Conservation (phyloP, 2,113 vertebrate species). For the Seriola quinqueradiata region DNA sequence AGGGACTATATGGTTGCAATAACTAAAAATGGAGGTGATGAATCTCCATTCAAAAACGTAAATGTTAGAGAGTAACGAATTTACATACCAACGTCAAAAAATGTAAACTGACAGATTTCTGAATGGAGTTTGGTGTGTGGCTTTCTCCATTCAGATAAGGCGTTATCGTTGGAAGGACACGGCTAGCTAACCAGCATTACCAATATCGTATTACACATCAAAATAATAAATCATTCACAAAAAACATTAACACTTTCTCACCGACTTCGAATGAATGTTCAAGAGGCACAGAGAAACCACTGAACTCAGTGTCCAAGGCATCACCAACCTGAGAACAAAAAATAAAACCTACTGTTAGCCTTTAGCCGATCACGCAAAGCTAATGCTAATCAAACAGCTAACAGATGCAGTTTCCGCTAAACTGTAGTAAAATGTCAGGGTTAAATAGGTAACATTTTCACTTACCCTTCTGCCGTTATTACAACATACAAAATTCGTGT, state of each 20-base stretch:
- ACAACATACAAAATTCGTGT: conserved; percentile 51
- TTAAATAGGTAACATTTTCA: neutral
- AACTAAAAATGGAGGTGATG: no score
- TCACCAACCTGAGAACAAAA: conserved; percentile 82
- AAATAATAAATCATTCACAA: accelerated
- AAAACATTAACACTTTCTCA: conserved; percentile 70
- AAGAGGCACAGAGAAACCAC: conserved; percentile 86
- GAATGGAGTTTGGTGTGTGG: neutral
- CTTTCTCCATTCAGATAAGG: neutral
- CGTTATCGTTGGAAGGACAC: neutral
- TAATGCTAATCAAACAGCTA: conserved; percentile 50
- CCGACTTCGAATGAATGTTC: conserved; percentile 93
- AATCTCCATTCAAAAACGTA: no score
- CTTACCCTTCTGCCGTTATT: conserved; percentile 83
- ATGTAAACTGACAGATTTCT: neutral
- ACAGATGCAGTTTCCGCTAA: conserved; percentile 1
- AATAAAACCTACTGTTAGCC: conserved; percentile 19
- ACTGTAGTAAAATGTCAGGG: accelerated
- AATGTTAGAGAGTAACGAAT: no score
- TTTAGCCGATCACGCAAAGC: conserved; percentile 1
- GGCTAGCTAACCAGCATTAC: neutral
- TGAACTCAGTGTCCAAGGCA: conserved; percentile 83
- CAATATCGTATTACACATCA: neutral
- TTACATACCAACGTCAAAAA: neutral
- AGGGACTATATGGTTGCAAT: no score